Evolutionary conservation across 2,888 invertebrate species (phyloP).

Genomic region (Congeria kusceri): DNA sequence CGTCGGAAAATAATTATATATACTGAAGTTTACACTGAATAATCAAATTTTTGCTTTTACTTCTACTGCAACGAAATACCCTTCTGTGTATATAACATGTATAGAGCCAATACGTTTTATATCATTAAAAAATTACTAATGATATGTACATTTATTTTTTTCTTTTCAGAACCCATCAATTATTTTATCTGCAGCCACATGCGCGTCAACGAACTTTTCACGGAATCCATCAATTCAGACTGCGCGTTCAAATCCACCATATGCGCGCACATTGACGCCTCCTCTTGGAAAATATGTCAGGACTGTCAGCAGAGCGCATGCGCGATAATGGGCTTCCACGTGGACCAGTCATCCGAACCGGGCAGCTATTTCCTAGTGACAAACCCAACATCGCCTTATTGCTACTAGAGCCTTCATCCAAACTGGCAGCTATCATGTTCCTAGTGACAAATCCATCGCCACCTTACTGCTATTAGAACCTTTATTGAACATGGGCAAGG

Average conservation of each 20-base stretch:
- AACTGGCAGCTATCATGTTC: constrained; percentile 23
- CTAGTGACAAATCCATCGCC: constrained; percentile 21
- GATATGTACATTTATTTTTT: no score
- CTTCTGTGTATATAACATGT: not conserved
- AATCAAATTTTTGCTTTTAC: not conserved
- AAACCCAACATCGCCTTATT: constrained; percentile 31
- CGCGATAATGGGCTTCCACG: constrained; percentile 63
- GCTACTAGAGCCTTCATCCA: constrained; percentile 11
- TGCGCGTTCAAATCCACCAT: constrained; percentile 92
- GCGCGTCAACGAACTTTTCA: constrained; percentile 92
- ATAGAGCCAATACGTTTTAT: not conserved
- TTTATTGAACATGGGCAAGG: no score
- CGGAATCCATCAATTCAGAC: constrained; percentile 90
- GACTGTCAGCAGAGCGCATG: constrained; percentile 52
- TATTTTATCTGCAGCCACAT: constrained; percentile 94
- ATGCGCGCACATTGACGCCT: constrained; percentile 87
- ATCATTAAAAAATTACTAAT: not conserved
- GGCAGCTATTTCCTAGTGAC: constrained; percentile 41
- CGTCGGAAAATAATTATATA: no score
- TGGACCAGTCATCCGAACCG: constrained; percentile 5
- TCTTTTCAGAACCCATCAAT: constrained; percentile 53
- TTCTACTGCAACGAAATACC: not conserved
- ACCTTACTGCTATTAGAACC: constrained; percentile 40
- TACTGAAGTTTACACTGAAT: no score
- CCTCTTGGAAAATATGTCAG: constrained; percentile 26